These are phyloP conservation scores for Lordiphosa fenestrarum DNA, from an alignment of 2,888 invertebrate genomes.

Conservation along the genomic window DNA sequence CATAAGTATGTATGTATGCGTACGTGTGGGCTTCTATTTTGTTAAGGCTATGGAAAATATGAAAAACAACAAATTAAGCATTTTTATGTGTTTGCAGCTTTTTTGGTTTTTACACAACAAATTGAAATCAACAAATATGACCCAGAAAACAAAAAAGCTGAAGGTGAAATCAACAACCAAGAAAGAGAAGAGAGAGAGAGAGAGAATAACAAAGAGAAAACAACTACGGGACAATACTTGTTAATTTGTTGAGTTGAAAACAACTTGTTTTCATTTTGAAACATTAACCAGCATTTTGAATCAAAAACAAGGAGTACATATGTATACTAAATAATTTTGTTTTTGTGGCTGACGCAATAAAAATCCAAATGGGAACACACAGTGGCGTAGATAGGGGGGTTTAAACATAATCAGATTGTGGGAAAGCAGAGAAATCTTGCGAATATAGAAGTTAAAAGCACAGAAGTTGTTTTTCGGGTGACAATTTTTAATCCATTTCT, in stretches of 20 bases:
- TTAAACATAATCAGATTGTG: too few relatives aligned
- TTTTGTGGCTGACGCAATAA: conserved; percentile 76
- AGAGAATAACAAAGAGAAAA: conserved; percentile 4
- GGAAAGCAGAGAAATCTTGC: too few relatives aligned
- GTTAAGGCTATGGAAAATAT: conserved; percentile 28
- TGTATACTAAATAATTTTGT: conserved; percentile 48
- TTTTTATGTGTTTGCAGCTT: conserved; percentile 33
- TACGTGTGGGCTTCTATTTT: conserved; percentile 20
- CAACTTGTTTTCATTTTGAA: conserved; percentile 23
- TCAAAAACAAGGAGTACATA: conserved; percentile 36
- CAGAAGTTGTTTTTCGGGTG: too few relatives aligned
- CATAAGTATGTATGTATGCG: conserved; percentile 16
- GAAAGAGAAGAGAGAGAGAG: conserved; percentile 8
- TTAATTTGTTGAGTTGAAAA: conserved; percentile 21
- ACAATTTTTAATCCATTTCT: too few relatives aligned
- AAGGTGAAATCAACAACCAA: conserved; percentile 59
- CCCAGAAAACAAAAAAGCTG: conserved; percentile 58
- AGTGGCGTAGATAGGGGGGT: too few relatives aligned
- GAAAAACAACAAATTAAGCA: conserved; percentile 44
- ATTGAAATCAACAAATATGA: conserved; percentile 71
- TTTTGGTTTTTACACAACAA: conserved; percentile 37
- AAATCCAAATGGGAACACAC: conserved; percentile 64
- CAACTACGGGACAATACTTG: conserved; percentile 16
- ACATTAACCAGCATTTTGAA: conserved; percentile 26
- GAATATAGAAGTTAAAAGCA: too few relatives aligned